Conservation (phyloP, 2,113 vertebrate genomes). For the Ovibos moschatus region DNA sequence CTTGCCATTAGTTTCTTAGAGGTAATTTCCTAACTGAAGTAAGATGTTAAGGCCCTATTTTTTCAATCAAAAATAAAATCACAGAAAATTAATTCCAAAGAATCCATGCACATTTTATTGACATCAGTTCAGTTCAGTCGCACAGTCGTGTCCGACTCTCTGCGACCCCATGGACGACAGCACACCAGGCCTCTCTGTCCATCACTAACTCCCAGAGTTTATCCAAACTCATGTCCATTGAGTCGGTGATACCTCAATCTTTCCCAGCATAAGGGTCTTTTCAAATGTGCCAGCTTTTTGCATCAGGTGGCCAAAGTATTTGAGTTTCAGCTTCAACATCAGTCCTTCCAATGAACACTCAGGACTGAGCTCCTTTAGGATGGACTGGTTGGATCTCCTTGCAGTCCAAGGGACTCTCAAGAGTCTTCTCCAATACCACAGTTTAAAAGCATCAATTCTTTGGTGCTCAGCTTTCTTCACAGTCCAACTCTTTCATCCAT, state of each 20-base stretch:
- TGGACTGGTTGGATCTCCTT: background rate
- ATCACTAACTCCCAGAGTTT: background rate
- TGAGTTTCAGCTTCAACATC: background rate
- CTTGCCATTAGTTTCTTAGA: background rate
- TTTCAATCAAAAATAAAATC: background rate
- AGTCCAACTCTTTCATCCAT: background rate
- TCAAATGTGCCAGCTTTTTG: background rate
- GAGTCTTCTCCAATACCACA: background rate
- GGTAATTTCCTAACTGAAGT: background rate
- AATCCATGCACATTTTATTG: background rate
- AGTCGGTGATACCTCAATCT: rapidly evolving
- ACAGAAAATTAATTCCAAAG: background rate
- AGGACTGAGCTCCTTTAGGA: background rate
- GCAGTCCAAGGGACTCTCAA: background rate
- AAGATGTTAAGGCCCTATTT: background rate
- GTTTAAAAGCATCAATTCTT: background rate
- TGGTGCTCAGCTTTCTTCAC: background rate
- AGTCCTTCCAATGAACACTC: background rate
- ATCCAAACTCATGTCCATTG: background rate
- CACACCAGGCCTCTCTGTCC: background rate
- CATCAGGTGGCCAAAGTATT: background rate
- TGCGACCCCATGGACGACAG: rapidly evolving
- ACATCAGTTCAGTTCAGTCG: background rate
- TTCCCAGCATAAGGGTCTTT: background rate
- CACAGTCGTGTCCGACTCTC: background rate